phyloP scores from a whole-genome alignment of 2,113 vertebrate genomes.

The Columba janthina region DNA sequence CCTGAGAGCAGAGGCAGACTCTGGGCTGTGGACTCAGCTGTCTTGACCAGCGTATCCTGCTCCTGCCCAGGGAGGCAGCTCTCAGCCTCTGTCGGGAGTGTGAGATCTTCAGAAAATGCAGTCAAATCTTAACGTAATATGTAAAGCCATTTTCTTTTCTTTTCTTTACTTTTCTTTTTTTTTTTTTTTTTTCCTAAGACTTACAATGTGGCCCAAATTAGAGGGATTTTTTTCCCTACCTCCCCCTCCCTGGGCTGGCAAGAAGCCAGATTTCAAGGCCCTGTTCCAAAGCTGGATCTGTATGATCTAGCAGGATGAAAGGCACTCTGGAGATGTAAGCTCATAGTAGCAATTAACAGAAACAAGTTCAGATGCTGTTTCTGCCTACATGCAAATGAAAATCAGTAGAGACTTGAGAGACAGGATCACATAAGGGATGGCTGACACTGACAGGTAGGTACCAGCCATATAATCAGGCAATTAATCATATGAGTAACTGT shows the following conservation, averaged over 20 bases:
- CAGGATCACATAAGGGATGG: not conserved
- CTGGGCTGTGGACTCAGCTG: not conserved
- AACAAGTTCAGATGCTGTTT: not conserved
- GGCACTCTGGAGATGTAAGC: conserved; percentile 47
- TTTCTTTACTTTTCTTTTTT: not conserved
- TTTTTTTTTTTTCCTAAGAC: not conserved
- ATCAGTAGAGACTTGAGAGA: not conserved
- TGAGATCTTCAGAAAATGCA: not conserved
- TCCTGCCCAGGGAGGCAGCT: not conserved
- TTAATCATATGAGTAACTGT: not conserved
- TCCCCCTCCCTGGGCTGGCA: not conserved
- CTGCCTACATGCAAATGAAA: conserved; percentile 30
- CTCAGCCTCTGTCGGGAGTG: not conserved
- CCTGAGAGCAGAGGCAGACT: not conserved
- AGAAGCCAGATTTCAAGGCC: conserved; percentile 11
- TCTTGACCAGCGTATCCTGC: not conserved
- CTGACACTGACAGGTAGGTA: not conserved
- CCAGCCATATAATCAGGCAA: not conserved
- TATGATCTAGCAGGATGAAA: conserved; percentile 46
- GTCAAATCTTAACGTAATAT: not conserved
- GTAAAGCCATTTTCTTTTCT: not conserved
- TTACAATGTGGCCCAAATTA: not conserved
- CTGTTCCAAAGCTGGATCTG: not conserved
- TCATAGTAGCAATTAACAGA: conserved; percentile 42
- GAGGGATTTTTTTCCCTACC: not conserved